Conservation (phyloP, 2,888 invertebrate species). For the Andrena praecox region DNA sequence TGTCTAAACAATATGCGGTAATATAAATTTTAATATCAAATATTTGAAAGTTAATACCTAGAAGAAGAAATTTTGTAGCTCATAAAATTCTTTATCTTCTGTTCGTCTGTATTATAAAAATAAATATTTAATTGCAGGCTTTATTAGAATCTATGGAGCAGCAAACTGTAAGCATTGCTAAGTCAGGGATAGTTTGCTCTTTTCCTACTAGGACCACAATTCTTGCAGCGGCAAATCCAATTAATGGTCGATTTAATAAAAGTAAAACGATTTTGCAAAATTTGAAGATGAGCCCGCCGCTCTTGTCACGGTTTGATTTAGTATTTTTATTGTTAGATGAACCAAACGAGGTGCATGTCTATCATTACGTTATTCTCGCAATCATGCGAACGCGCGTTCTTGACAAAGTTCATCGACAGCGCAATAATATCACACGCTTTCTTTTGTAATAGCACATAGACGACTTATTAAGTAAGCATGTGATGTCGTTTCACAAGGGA, state of each 20-base stretch:
- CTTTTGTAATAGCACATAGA: conserved; percentile 89
- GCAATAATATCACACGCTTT: conserved; percentile 27
- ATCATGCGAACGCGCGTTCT: conserved; percentile 5
- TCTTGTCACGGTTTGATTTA: conserved; percentile 96
- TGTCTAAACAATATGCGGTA: conserved; percentile 91
- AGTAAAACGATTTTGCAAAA: conserved; percentile 96
- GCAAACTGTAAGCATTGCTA: conserved; percentile 95
- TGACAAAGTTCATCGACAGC: not conserved
- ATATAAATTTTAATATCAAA: conserved; percentile 30
- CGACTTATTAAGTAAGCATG: conserved; percentile 92
- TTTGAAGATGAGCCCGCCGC: conserved; percentile 93
- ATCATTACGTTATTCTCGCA: conserved; percentile 18
- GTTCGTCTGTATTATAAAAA: not conserved
- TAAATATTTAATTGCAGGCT: conserved; percentile 86
- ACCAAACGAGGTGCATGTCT: conserved; percentile 90
- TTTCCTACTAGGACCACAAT: conserved; percentile 94
- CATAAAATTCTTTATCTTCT: not conserved
- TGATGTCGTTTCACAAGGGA: conserved; percentile 91
- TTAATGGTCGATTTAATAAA: conserved; percentile 94
- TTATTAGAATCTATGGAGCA: conserved; percentile 98
- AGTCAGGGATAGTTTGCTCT: conserved; percentile 94
- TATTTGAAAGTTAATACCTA: not conserved
- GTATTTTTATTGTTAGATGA: conserved; percentile 96
- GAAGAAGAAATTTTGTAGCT: not conserved
- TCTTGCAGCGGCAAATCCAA: conserved; percentile 97